Conservation (phyloP, 2,888 invertebrate species). For the Drosophila diplacantha region DNA sequence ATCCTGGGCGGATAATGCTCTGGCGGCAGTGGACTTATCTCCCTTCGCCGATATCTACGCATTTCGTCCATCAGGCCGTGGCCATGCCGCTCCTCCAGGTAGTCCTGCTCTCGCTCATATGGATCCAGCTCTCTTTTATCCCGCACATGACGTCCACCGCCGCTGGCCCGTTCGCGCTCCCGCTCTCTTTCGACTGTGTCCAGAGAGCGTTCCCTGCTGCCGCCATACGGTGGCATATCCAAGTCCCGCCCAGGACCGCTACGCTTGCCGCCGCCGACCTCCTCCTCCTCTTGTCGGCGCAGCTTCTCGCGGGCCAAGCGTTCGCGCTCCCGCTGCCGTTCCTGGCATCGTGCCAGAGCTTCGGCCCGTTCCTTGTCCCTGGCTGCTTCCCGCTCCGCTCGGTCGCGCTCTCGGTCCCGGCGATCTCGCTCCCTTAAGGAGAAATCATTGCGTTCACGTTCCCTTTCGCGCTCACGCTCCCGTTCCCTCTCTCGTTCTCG, state of each 20-base stretch:
- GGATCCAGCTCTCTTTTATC: slow-evolving; percentile 69
- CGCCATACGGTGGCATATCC: slow-evolving; percentile 79
- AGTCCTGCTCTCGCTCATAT: slow-evolving; percentile 70
- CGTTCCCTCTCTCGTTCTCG: slow-evolving; percentile 61
- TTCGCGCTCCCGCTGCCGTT: slow-evolving; percentile 80
- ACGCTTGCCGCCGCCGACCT: slow-evolving; percentile 52
- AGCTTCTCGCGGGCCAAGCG: slow-evolving; percentile 78
- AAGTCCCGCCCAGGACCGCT: slow-evolving; percentile 81
- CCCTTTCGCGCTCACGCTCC: slow-evolving; percentile 63
- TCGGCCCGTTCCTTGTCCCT: slow-evolving; percentile 83
- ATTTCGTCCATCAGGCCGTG: slow-evolving; percentile 72
- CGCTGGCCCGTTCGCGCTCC: slow-evolving; percentile 17
- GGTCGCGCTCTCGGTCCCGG: slow-evolving; percentile 78
- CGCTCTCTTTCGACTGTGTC: slow-evolving; percentile 63
- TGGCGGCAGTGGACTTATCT: slow-evolving; percentile 63
- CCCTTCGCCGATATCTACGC: slow-evolving; percentile 74
- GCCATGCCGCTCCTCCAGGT: slow-evolving; percentile 66
- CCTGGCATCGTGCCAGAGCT: slow-evolving; percentile 82
- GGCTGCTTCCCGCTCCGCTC: slow-evolving; percentile 80
- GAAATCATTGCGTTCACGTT: slow-evolving; percentile 76
- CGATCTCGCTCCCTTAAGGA: slow-evolving; percentile 31
- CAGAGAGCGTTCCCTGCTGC: slow-evolving; percentile 75
- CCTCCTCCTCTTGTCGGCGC: slow-evolving; percentile 78
- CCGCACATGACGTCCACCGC: slow-evolving; percentile 56
- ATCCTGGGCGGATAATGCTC: slow-evolving; percentile 69